Evolutionary conservation across 2,888 invertebrate species (phyloP).

Genomic region (Anthoptus insignis): DNA sequence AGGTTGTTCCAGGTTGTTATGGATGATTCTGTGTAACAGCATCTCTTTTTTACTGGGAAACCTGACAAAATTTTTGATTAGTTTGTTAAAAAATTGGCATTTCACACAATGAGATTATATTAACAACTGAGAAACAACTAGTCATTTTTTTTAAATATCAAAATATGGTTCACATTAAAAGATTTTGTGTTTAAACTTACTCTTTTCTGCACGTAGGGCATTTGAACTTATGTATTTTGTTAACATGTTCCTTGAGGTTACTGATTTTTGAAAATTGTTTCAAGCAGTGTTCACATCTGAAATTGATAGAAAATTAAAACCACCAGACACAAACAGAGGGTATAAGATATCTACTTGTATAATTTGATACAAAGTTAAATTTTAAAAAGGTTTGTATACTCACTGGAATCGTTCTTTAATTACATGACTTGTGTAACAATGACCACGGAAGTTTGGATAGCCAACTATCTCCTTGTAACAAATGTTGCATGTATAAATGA

Average conservation of each 20-base stretch:
- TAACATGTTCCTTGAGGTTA: slow-evolving; percentile 66
- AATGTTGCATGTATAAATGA: slow-evolving; percentile 86
- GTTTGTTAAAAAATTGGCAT: too few relatives aligned
- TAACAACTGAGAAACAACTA: too few relatives aligned
- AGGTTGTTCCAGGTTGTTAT: slow-evolving; percentile 63
- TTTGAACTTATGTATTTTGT: slow-evolving; percentile 64
- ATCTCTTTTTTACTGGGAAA: slow-evolving; percentile 71
- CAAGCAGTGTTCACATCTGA: slow-evolving; percentile 71
- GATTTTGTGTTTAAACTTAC: slow-evolving; percentile 60
- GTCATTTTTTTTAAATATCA: too few relatives aligned
- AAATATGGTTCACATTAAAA: not conserved
- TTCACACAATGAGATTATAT: too few relatives aligned
- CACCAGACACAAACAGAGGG: too few relatives aligned
- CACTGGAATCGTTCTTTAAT: slow-evolving; percentile 85
- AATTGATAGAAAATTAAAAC: not conserved
- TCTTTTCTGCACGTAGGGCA: slow-evolving; percentile 69
- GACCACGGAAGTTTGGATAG: slow-evolving; percentile 87
- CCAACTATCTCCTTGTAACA: slow-evolving; percentile 84
- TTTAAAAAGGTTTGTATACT: slow-evolving; percentile 52
- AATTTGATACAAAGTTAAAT: not conserved
- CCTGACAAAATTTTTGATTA: slow-evolving; percentile 54
- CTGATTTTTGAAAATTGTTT: slow-evolving; percentile 69
- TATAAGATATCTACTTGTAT: too few relatives aligned
- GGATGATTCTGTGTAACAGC: slow-evolving; percentile 67
- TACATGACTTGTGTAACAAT: slow-evolving; percentile 86